These are phyloP conservation scores for Merodon equestris DNA, from an alignment of 2,888 invertebrate species.

Conservation along the genomic window DNA sequence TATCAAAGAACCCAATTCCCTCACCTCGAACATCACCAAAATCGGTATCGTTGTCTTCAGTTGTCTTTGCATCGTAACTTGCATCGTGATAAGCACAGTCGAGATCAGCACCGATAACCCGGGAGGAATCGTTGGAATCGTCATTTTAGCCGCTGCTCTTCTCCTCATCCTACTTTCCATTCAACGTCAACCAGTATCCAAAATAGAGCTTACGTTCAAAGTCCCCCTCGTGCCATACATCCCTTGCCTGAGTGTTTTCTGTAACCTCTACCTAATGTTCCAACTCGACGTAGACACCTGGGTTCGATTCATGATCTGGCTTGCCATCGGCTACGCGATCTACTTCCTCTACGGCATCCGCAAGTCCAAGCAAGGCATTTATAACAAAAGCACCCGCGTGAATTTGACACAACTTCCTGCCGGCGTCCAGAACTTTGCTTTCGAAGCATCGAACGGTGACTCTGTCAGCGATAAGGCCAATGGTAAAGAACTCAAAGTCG, in stretches of 20 bases:
- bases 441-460: constrained; percentile 37
- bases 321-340: constrained; percentile 89
- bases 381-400: background rate
- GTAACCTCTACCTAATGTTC: constrained; percentile 94
- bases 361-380: constrained; percentile 83
- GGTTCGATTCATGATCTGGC: constrained; percentile 93
- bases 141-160: constrained; percentile 80
- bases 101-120: constrained; percentile 72
- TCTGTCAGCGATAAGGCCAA: constrained; percentile 49
- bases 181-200: constrained; percentile 84
- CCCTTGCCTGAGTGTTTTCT: constrained; percentile 90
- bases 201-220: constrained; percentile 84
- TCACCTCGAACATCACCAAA: constrained; percentile 84
- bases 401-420: too few relatives aligned
- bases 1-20: constrained; percentile 83
- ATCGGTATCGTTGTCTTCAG: constrained; percentile 81
- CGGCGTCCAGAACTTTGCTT: constrained; percentile 5
- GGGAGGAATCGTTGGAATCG: constrained; percentile 78
- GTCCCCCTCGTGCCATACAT: constrained; percentile 92
- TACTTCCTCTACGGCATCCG: constrained; percentile 92
- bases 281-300: constrained; percentile 91
- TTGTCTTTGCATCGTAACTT: constrained; percentile 78
- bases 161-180: constrained; percentile 82
- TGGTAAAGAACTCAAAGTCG: constrained; percentile 42
- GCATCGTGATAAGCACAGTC: constrained; percentile 72